phyloP scores from a whole-genome alignment of 1,140 invertebrate genomes.

The Sycobia sp. region DNA sequence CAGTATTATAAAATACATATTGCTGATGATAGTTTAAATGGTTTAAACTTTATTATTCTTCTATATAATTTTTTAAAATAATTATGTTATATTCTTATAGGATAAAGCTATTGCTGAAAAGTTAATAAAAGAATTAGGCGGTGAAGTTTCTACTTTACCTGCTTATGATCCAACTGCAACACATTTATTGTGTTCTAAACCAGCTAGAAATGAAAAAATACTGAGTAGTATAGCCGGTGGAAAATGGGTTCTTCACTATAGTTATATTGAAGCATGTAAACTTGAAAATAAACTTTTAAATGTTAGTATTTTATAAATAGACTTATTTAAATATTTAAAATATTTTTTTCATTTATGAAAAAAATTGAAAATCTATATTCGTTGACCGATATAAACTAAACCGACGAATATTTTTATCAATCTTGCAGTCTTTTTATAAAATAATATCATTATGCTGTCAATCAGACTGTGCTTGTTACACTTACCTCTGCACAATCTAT shows the following conservation, averaged over 20 bases:
- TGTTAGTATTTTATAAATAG: slow-evolving; percentile 57
- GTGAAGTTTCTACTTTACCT: slow-evolving; percentile 65
- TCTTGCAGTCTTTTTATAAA: no score
- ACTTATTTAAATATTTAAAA: neutral
- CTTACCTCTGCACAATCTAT: no score
- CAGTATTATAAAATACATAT: slow-evolving; percentile 2
- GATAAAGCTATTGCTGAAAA: slow-evolving; percentile 58
- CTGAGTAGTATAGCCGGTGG: slow-evolving; percentile 82
- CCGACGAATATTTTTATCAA: no score
- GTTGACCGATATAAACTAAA: neutral
- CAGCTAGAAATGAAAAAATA: slow-evolving; percentile 83
- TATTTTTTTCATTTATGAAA: neutral
- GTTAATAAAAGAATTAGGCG: slow-evolving; percentile 70
- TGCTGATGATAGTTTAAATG: no score
- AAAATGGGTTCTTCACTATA: slow-evolving; percentile 83
- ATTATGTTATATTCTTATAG: slow-evolving; percentile 41
- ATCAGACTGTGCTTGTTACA: no score
- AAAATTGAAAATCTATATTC: neutral
- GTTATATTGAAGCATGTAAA: slow-evolving; percentile 74
- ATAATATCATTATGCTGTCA: no score
- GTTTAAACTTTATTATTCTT: no score
- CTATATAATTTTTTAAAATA: no score
- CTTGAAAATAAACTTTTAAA: slow-evolving; percentile 70
- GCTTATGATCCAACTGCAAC: slow-evolving; percentile 73
- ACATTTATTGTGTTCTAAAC: slow-evolving; percentile 77